Conservation (phyloP, 2,888 invertebrate species). For the Electrophaes corylata region DNA sequence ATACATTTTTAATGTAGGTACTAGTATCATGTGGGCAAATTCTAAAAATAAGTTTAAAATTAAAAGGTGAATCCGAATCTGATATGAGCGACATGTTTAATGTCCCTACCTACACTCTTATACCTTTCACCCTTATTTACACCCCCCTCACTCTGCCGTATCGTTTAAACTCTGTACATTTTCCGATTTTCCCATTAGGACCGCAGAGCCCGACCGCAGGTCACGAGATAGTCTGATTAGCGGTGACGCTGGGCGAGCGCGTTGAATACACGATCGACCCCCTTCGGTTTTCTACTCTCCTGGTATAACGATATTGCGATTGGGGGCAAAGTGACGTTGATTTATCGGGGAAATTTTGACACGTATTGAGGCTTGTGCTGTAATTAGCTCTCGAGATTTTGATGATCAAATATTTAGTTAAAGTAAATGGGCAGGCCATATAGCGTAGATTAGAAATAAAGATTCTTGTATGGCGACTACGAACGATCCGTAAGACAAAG, state of each 20-base stretch:
- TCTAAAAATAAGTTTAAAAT: background rate
- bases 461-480: background rate
- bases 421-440: background rate
- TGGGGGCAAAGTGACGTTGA: slow-evolving; percentile 21
- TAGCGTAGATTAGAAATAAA: background rate
- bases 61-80: background rate
- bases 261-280: slow-evolving; percentile 52
- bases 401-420: background rate
- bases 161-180: slow-evolving; percentile 37
- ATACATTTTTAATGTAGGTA: no score
- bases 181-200: slow-evolving; percentile 43
- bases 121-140: slow-evolving; percentile 11
- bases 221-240: slow-evolving; percentile 68
- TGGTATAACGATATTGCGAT: slow-evolving; percentile 32
- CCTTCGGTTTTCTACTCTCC: slow-evolving; percentile 38
- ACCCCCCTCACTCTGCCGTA: slow-evolving; percentile 13
- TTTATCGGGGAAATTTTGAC: slow-evolving; percentile 29
- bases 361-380: background rate
- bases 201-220: slow-evolving; percentile 50
- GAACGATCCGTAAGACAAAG: background rate
- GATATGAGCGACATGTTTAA: background rate
- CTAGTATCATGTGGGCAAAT: no score
- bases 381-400: slow-evolving; percentile 6
- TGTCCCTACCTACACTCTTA: background rate
- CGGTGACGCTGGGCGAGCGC: slow-evolving; percentile 52